These are phyloP conservation scores for Phortica magna DNA, from an alignment of 2,888 invertebrate genomes.

Conservation along the genomic window DNA sequence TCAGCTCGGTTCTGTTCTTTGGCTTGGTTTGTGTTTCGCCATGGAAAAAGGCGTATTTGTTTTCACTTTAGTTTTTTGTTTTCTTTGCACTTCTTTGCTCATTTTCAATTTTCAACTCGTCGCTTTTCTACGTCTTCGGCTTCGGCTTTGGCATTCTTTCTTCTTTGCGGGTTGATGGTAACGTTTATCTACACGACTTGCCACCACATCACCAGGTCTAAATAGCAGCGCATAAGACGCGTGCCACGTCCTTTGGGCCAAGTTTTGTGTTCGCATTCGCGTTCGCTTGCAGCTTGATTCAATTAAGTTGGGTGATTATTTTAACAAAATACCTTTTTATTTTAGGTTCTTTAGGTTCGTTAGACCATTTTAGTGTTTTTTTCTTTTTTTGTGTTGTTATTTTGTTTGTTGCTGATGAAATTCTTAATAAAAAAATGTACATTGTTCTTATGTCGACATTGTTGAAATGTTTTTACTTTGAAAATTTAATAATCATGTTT, in stretches of 20 bases:
- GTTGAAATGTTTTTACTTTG: not conserved
- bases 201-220: not conserved
- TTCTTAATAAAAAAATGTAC: not conserved
- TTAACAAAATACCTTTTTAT: constrained; percentile 17
- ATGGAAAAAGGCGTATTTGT: constrained; percentile 10
- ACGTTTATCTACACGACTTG: not conserved
- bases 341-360: constrained; percentile 1
- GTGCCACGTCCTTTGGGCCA: not conserved
- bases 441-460: not conserved
- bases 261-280: not conserved
- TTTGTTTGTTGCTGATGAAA: not conserved
- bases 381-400: not conserved
- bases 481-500: constrained; percentile 43
- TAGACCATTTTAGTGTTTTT: not conserved
- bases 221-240: not conserved
- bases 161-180: not conserved
- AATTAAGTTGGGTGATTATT: constrained; percentile 18
- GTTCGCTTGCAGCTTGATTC: constrained; percentile 7
- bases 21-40: not conserved
- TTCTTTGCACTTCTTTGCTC: not conserved
- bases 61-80: not conserved
- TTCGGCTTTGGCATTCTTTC: not conserved
- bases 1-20: too few relatives aligned
- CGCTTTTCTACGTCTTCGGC: not conserved
- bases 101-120: not conserved